phyloP scores from a whole-genome alignment of 1,140 invertebrate genomes.

The Magallana angulata region DNA sequence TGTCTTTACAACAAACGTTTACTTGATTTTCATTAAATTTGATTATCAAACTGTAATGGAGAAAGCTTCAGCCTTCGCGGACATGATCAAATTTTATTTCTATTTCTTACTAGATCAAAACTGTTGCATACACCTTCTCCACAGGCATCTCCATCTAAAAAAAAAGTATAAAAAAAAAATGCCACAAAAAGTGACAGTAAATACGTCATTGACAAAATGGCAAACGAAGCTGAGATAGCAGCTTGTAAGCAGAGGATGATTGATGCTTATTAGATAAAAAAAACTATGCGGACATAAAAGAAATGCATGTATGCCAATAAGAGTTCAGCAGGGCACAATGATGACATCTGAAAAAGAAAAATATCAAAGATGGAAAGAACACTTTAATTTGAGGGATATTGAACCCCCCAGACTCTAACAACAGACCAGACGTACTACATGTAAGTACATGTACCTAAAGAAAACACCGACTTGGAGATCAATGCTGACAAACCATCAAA shows the following conservation, averaged over 20 bases:
- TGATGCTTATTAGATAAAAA: slow-evolving; percentile 39
- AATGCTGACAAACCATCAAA: slow-evolving; percentile 14
- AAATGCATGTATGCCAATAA: not conserved
- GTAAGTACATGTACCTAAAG: slow-evolving; percentile 3
- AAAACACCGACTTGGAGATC: not conserved
- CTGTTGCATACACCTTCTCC: too few species aligned
- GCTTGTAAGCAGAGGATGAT: slow-evolving; percentile 22
- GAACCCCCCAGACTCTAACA: not conserved
- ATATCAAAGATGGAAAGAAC: slow-evolving; percentile 41
- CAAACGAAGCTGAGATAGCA: not conserved
- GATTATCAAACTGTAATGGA: too few species aligned
- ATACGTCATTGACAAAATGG: slow-evolving; percentile 11
- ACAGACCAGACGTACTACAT: not conserved
- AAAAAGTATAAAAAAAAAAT: not conserved
- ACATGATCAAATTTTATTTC: too few species aligned
- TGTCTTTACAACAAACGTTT: too few species aligned
- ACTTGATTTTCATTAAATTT: too few species aligned
- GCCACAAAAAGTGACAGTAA: not conserved
- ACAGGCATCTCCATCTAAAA: too few species aligned
- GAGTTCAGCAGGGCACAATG: slow-evolving; percentile 43
- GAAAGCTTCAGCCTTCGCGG: too few species aligned
- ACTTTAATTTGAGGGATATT: slow-evolving; percentile 9
- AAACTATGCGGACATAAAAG: too few species aligned
- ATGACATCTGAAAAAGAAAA: slow-evolving; percentile 50
- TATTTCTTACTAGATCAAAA: too few species aligned